These are phyloP conservation scores for Hymenopus coronatus DNA, from an alignment of 2,888 invertebrate genomes.

Conservation along the genomic window DNA sequence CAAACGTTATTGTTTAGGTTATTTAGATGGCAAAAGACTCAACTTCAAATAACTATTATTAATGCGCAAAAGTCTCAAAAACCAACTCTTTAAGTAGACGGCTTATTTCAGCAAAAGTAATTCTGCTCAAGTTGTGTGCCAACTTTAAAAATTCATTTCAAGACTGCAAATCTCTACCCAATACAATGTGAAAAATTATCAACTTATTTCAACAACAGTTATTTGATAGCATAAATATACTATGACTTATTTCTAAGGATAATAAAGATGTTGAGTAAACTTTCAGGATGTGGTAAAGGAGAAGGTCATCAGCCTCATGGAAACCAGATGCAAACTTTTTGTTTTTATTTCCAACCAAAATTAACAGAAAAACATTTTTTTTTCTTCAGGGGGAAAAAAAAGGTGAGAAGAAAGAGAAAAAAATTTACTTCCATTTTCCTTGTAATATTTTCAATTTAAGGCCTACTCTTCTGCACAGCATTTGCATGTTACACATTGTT, in stretches of 20 bases:
- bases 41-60: too few species aligned
- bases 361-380: slow-evolving; percentile 11
- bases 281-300: slow-evolving; percentile 6
- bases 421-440: slow-evolving; percentile 26
- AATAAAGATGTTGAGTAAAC: not conserved
- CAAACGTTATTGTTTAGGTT: too few species aligned
- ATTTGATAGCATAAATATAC: too few species aligned
- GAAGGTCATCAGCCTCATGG: slow-evolving; percentile 18
- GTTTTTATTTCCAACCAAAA: slow-evolving; percentile 26
- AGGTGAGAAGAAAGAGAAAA: slow-evolving; percentile 14
- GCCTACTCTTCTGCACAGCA: slow-evolving; percentile 25
- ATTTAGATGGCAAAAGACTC: too few species aligned
- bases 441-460: slow-evolving; percentile 20
- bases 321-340: slow-evolving; percentile 23
- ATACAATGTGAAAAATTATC: too few species aligned
- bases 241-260: not conserved
- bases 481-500: slow-evolving; percentile 13
- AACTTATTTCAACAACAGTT: too few species aligned
- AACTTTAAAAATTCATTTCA: too few species aligned
- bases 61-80: too few species aligned
- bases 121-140: too few species aligned
- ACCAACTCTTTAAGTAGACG: too few species aligned
- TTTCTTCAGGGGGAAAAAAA: not conserved
- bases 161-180: too few species aligned
- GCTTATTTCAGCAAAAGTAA: too few species aligned